Evolutionary conservation across 1,140 invertebrate genomes (phyloP), one percentile per base, ranked within the genome.

Genomic region (Dendrolimus punctatus): DNA sequence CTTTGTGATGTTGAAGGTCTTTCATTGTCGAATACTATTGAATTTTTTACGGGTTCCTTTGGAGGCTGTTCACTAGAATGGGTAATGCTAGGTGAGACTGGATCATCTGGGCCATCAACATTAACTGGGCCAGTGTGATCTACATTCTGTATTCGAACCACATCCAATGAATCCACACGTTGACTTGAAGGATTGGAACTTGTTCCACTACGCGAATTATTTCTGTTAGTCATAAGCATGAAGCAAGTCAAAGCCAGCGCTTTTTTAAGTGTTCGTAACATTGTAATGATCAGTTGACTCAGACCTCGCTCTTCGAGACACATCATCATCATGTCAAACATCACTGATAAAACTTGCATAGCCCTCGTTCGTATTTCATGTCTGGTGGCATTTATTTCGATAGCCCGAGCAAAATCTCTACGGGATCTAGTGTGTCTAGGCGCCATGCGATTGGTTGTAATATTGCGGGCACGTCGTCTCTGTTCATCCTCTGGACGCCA

Each of bases 321-420:
- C 72, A 81, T 80, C 81, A 88, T 85, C 84, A 88, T 88, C 69
- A 84, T 82, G 49, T 85, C 83, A 48, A 88, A 88, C 83, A 88
- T 86, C 3, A 87, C 74, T 7, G 81, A 80, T 7, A 88, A 58
- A 4, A 88, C 83, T 64, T 85, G 78, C 74, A 85, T 85, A 8
- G 87, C 85, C 46, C 83, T 68, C 76, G 85, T 80, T 8, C 85
- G 80, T 49, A 88, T 85, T 53, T 78, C 80, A 51, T 85, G 80
- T 47, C 83, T 70, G 3, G 84, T 87, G 6, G 75, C 74, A 48
- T 75, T 79, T 36, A 86, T 78, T 67, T 86, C 83, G 42, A 81
- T 66, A 2, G 77, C 72, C 49, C 82, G 72, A 0, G 71, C 68
- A 36, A 73, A 71, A 23, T 81, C 76, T 48, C 77, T 61, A 6